Base-by-base conservation (phyloP, 2,113 vertebrate species). In the Sinocyclocheilus grahami region DNA sequence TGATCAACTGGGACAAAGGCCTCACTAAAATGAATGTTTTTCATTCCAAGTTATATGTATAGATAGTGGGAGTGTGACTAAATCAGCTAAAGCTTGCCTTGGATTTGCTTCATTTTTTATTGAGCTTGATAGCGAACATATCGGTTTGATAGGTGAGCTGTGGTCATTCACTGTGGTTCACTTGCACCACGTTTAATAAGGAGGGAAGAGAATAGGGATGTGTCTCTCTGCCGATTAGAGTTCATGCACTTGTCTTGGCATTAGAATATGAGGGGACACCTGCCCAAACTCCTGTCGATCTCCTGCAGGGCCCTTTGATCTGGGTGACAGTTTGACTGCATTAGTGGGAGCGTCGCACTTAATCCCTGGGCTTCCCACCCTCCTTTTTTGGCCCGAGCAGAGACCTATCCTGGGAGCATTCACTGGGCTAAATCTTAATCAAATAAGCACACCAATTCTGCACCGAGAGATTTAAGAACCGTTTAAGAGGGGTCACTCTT, bases 361-460 rank as follows among this genome's bases (percentile, higher is more conserved):
- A 97, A 97, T 97, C 96, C 96, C 89, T 96, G 96, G 94, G 95
- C 94, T 96, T 96, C 96, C 96, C 95, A 96, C 94, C 92, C 95
- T 96, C 95, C 75, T 42, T 96, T 97, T 96, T 95, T 94, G 95
- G 94, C 95, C 94, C 92, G 95, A 96, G 92, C 89, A 95, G 94
- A 91, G 94, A 95, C 94, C 95, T 96, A 96, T 96, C 93, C 92
- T 91, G 92, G 95, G 92, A 95, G 96, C 94, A 96, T 96, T 92
- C 91, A 93, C 91, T 91, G 92, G 94, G 91, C 94, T 97, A 96
- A 97, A 93, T 96, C 94, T 95, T 97, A 96, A 97, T 97, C 95
- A 97, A 96, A 97, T 92, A 95, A 90, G 89, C 53, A 88, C 91
- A 92, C 90, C 83, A 84, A 88, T 90, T 92, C 91, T 91, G 79